phyloP scores from a whole-genome alignment of 23 tunicate species.

The Diplosoma virens region DNA sequence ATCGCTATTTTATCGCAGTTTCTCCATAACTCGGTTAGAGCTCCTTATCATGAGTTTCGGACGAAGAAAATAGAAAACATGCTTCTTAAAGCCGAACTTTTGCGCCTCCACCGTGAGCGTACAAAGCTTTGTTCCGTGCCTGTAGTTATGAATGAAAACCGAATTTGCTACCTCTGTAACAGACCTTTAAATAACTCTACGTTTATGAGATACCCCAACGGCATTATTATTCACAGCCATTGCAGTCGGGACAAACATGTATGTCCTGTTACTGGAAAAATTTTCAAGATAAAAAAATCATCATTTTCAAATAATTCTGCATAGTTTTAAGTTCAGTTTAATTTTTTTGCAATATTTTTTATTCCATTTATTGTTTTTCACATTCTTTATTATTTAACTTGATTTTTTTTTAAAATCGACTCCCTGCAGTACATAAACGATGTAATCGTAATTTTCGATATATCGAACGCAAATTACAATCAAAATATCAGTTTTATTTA shows the following conservation, averaged over 20 bases:
- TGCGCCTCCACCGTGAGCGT: constrained; percentile 32
- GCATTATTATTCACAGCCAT: constrained; percentile 67
- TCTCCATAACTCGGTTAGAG: constrained; percentile 35
- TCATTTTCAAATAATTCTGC: too few relatives aligned
- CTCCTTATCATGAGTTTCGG: constrained; percentile 18
- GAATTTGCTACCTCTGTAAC: constrained; percentile 62
- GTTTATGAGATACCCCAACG: constrained; percentile 78
- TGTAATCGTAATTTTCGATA: too few relatives aligned
- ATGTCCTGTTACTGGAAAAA: constrained; percentile 90
- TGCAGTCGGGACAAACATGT: constrained; percentile 66
- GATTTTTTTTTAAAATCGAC: too few relatives aligned
- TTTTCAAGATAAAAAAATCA: constrained; percentile 45
- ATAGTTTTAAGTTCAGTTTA: too few relatives aligned
- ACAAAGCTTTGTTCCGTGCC: constrained; percentile 20
- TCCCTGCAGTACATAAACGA: too few relatives aligned
- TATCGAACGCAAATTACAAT: too few relatives aligned
- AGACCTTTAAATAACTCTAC: constrained; percentile 27
- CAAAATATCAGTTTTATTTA: too few relatives aligned
- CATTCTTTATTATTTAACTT: too few relatives aligned
- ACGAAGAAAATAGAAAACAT: constrained; percentile 40
- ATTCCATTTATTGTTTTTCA: too few relatives aligned
- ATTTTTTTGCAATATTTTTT: too few relatives aligned
- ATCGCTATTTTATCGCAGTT: constrained; percentile 31
- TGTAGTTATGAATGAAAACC: constrained; percentile 49
- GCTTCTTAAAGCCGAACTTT: constrained; percentile 36